Evolutionary conservation across 2,888 invertebrate genomes (phyloP), one percentile per base, ranked within the genome.

Genomic region (Parnassius mnemosyne): DNA sequence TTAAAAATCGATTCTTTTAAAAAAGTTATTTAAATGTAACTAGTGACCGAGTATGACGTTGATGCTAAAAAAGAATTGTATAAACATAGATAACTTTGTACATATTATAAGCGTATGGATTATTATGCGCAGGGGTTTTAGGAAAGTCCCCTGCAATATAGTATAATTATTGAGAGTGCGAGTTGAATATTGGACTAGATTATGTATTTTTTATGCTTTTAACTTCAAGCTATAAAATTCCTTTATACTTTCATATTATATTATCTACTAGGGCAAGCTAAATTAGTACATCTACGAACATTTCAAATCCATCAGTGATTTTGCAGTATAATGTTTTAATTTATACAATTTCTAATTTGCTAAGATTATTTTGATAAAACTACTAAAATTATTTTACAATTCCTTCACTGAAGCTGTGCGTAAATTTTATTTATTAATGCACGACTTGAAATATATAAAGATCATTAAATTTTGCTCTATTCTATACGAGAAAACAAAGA

Each of bases 301-400:
- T 81, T 81, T 89, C 89, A 90, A 90, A 90, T 90, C 89, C 89
- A 66, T 89, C 84, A 88, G 89, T 89, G 89, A 79, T 72, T 79
- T 85, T 89, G 89, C 89, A 89, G 89, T 87, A 81, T 77, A 70
- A 73, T 78, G 78, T 50, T 49, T 56, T 60, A 65, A 65, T 65
- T 65, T 67, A 59, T 57, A 63, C 63, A 63, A 52, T n/a, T 49
- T 50, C n/a, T 49, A 52, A 47, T 20, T 46, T 44, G 25, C 46
- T 63, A 63, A 20, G 16, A 47, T 44, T 56, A 55, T 56, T 56
- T 9, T 42, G 41, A 58, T 62, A 54, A 54, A 55, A 42, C 63
- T 63, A 63, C 16, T 25, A 34, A 34, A 13, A 55, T 47, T 43
- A 41, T 59, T 53, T 10, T 53, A 57, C 53, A 57, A 57, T 57